Conservation (phyloP, 1,140 invertebrate genomes). For the Drosophila subobscura region DNA sequence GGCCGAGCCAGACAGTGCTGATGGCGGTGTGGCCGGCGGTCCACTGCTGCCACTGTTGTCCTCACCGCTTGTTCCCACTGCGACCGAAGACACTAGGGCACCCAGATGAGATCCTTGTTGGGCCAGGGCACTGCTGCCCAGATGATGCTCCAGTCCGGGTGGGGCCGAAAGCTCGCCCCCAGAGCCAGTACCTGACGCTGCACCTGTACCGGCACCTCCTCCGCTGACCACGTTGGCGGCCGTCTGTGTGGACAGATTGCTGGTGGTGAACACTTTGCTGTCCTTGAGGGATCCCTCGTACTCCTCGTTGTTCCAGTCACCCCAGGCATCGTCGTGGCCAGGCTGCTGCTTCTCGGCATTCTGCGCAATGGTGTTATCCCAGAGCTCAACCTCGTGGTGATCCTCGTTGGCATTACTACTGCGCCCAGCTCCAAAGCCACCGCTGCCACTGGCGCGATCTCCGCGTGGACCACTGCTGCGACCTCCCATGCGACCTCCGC, state of each 20-base stretch:
- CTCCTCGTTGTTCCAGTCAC: constrained; percentile 97
- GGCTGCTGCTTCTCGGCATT: constrained; percentile 80
- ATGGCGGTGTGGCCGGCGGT: constrained; percentile 42
- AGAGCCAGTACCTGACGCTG: constrained; percentile 6
- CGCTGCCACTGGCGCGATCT: constrained; percentile 85
- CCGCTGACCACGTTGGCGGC: constrained; percentile 69
- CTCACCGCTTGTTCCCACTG: constrained; percentile 16
- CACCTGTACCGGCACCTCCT: constrained; percentile 14
- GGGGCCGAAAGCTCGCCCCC: constrained; percentile 69
- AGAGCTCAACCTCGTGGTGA: constrained; percentile 84
- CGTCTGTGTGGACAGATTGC: constrained; percentile 83
- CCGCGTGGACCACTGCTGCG: constrained; percentile 82
- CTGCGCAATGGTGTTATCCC: constrained; percentile 84
- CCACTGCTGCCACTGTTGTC: constrained; percentile 36
- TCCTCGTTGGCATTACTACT: constrained; percentile 78
- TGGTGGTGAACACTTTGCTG: constrained; percentile 96
- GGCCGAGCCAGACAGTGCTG: constrained; percentile 44
- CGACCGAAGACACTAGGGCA: no score
- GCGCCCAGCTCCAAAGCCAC: constrained; percentile 85
- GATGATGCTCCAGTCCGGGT: constrained; percentile 77
- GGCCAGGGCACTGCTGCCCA: constrained; percentile 19
- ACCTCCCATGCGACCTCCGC: constrained; percentile 84
- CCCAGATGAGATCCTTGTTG: constrained; percentile 73
- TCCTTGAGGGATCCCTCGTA: constrained; percentile 96
- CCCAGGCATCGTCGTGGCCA: constrained; percentile 80